Percentiles rank a stretch among this genome's conserved stretches.
Conservation (phyloP, 1,140 invertebrate genomes). For the Globodera rostochiensis region DNA sequence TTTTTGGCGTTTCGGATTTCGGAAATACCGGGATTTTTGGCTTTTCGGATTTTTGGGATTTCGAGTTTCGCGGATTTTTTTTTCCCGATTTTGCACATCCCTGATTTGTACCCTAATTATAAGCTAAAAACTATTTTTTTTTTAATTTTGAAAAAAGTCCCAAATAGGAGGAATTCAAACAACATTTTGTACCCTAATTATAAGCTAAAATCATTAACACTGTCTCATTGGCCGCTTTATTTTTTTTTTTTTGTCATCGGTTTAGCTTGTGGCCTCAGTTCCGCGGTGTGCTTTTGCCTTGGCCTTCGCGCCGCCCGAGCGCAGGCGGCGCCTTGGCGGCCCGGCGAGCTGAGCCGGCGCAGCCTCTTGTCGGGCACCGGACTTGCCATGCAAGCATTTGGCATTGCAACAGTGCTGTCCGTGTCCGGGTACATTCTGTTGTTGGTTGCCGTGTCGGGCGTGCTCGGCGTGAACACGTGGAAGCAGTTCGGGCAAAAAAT, state of each 20-base stretch:
- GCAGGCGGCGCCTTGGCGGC: slow-evolving; percentile 42
- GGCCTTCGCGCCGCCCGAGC: slow-evolving; percentile 46
- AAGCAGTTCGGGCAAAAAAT: slow-evolving; percentile 48
- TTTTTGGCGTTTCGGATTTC: too few species aligned
- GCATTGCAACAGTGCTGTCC: slow-evolving; percentile 46
- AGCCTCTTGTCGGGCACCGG: slow-evolving; percentile 42
- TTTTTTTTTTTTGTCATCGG: neutral
- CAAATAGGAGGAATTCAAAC: too few species aligned
- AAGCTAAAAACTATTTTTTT: too few species aligned
- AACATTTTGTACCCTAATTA: neutral
- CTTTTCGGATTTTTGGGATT: too few species aligned
- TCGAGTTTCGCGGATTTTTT: too few species aligned
- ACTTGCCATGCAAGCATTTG: slow-evolving; percentile 45
- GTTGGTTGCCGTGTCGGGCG: slow-evolving; percentile 35
- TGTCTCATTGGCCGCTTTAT: too few species aligned
- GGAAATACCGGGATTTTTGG: too few species aligned
- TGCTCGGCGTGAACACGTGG: slow-evolving; percentile 44
- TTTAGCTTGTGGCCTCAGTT: slow-evolving; percentile 40
- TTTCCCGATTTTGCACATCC: too few species aligned
- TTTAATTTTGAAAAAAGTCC: too few species aligned
- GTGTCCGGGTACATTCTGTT: slow-evolving; percentile 45
- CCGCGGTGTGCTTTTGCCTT: slow-evolving; percentile 35
- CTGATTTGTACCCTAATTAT: too few species aligned
- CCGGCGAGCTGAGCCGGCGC: slow-evolving; percentile 36
- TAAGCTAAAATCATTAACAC: neutral